Conservation (phyloP, 2,113 vertebrate species). For the Eleginops maclovinus region DNA sequence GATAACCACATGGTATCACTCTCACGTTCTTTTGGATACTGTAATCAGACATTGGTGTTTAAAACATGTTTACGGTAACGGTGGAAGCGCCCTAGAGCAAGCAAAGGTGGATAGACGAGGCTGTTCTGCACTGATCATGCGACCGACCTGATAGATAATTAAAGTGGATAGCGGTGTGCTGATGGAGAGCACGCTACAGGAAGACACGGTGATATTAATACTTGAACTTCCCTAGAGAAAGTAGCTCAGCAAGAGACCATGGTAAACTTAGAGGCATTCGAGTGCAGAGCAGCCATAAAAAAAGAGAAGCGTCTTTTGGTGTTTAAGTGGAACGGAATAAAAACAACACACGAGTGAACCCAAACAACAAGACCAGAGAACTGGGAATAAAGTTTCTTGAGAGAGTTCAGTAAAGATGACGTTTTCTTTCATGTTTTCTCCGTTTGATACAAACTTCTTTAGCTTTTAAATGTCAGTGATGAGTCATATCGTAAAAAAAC, state of each 20-base stretch:
- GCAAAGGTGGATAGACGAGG: neutral
- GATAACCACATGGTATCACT: too few species aligned
- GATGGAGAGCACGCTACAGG: slow-evolving; percentile 6
- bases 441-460: neutral
- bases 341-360: neutral
- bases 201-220: slow-evolving; percentile 14
- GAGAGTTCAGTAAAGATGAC: neutral
- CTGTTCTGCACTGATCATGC: neutral
- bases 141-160: slow-evolving; percentile 30
- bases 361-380: neutral
- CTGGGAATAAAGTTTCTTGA: neutral
- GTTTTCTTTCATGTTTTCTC: slow-evolving; percentile 14
- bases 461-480: slow-evolving; percentile 19
- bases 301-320: neutral
- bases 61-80: too few species aligned
- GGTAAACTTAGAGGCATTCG: slow-evolving; percentile 2
- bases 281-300: neutral
- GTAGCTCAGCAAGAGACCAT: neutral
- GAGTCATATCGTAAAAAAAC: neutral
- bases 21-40: too few species aligned
- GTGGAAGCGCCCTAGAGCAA: too few species aligned
- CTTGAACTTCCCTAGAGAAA: neutral
- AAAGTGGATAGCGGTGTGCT: slow-evolving; percentile 20
- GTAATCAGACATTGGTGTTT: too few species aligned
- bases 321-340: neutral